Conservation (phyloP, 2,888 invertebrate species). For the Heliconius erato region DNA sequence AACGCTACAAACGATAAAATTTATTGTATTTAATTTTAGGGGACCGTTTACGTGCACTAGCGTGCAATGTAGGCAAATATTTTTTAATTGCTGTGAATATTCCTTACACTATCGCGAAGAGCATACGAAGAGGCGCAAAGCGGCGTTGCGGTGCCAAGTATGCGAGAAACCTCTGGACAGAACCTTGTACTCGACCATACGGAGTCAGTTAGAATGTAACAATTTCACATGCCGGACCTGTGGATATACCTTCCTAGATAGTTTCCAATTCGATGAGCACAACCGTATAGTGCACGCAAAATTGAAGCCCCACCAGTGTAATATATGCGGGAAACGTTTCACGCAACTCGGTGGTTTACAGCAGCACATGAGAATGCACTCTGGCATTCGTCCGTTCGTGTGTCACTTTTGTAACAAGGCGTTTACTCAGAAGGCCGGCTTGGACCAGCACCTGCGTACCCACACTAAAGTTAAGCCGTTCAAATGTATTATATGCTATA, state of each 20-base stretch:
- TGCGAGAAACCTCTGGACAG: slow-evolving; percentile 79
- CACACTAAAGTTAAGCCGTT: slow-evolving; percentile 82
- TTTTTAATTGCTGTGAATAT: slow-evolving; percentile 82
- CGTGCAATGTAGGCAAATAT: slow-evolving; percentile 76
- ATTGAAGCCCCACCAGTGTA: slow-evolving; percentile 77
- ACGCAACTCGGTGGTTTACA: slow-evolving; percentile 81
- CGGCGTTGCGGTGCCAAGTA: slow-evolving; percentile 80
- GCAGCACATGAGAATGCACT: slow-evolving; percentile 82
- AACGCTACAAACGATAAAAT: not conserved
- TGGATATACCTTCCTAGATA: slow-evolving; percentile 69
- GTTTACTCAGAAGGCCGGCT: slow-evolving; percentile 80
- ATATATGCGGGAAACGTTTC: slow-evolving; percentile 77
- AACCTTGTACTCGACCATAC: slow-evolving; percentile 60
- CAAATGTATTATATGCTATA: slow-evolving; percentile 78
- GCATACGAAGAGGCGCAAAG: slow-evolving; percentile 80
- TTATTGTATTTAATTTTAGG: slow-evolving; percentile 57
- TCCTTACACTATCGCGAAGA: slow-evolving; percentile 80
- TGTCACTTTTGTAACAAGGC: slow-evolving; percentile 79
- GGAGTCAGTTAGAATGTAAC: slow-evolving; percentile 58
- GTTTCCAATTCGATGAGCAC: slow-evolving; percentile 72
- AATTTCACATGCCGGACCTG: slow-evolving; percentile 72
- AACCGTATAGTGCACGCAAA: slow-evolving; percentile 75
- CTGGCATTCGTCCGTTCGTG: slow-evolving; percentile 76
- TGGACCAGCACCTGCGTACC: slow-evolving; percentile 81
- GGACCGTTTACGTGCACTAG: slow-evolving; percentile 81